Conservation (phyloP, 92 coral and sea anemone species). For the Porites lobata region DNA sequence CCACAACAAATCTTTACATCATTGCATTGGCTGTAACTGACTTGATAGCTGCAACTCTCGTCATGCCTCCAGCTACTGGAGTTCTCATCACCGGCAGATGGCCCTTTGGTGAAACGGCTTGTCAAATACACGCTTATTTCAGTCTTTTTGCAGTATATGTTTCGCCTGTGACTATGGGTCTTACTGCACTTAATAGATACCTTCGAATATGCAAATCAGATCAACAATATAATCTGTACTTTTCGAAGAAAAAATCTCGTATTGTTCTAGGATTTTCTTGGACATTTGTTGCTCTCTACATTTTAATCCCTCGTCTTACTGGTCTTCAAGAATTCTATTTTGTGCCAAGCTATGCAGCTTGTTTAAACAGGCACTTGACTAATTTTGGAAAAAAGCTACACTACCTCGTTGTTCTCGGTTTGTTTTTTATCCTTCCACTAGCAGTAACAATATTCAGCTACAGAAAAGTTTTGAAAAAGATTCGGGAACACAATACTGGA, state of each 20-base stretch:
- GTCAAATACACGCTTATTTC: neutral
- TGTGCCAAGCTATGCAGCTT: too few species aligned
- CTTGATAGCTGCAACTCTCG: neutral
- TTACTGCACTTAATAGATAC: neutral
- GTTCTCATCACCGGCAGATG: neutral
- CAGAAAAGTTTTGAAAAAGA: neutral
- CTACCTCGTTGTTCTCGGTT: neutral
- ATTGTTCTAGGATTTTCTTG: too few species aligned
- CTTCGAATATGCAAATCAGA: neutral
- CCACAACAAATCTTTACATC: neutral
- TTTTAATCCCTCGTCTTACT: too few species aligned
- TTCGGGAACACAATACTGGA: neutral
- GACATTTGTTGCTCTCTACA: too few species aligned
- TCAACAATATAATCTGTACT: neutral
- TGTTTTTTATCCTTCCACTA: neutral
- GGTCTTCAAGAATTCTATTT: too few species aligned
- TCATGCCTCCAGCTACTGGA: neutral
- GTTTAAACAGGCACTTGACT: too few species aligned
- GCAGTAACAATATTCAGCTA: neutral
- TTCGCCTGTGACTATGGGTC: slow-evolving; percentile 10
- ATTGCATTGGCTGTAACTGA: neutral
- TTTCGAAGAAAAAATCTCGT: too few species aligned
- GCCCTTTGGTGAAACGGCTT: neutral
- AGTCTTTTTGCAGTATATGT: neutral
- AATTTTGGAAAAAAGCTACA: too few species aligned